Percentiles rank a stretch among this genome's conserved stretches.
Evolutionary conservation across 2,888 invertebrate species (phyloP).

Genomic region (Junonia oenone): DNA sequence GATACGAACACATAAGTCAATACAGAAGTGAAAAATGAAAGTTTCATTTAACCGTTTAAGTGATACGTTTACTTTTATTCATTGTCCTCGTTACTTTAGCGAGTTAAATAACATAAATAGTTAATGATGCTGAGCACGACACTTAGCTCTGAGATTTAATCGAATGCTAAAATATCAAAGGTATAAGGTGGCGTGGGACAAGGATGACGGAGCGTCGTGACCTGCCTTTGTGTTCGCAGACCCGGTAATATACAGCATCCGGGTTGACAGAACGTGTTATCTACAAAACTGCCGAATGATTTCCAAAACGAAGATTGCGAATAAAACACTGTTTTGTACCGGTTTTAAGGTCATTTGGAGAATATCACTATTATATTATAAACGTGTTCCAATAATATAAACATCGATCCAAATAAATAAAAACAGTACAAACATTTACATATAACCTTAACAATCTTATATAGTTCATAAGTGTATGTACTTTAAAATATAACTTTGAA

Average conservation of each 20-base stretch:
- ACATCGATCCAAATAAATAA: neutral
- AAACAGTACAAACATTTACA: neutral
- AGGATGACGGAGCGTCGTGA: conserved; percentile 41
- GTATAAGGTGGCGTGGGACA: conserved; percentile 21
- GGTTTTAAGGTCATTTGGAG: conserved; percentile 35
- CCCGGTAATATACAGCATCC: conserved; percentile 42
- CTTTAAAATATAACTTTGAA: too few relatives aligned
- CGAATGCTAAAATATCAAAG: conserved; percentile 24
- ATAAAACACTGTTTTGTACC: conserved; percentile 33
- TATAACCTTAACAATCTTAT: neutral
- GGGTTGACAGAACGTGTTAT: conserved; percentile 51
- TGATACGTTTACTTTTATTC: neutral
- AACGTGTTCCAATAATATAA: neutral
- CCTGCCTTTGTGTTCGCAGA: conserved; percentile 42
- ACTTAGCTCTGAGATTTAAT: neutral
- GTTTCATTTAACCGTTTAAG: neutral
- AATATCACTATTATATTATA: conserved; percentile 2
- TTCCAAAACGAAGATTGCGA: conserved; percentile 39
- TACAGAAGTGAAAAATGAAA: neutral
- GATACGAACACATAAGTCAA: neutral
- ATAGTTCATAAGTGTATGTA: neutral
- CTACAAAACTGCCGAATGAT: conserved; percentile 39
- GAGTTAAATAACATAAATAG: neutral
- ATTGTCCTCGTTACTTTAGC: neutral
- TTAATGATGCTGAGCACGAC: neutral